Percentiles rank a stretch among this genome's conserved stretches.
Evolutionary conservation across 92 coral and sea anemone genomes (phyloP).

Genomic region (Pocillopora meandrina): DNA sequence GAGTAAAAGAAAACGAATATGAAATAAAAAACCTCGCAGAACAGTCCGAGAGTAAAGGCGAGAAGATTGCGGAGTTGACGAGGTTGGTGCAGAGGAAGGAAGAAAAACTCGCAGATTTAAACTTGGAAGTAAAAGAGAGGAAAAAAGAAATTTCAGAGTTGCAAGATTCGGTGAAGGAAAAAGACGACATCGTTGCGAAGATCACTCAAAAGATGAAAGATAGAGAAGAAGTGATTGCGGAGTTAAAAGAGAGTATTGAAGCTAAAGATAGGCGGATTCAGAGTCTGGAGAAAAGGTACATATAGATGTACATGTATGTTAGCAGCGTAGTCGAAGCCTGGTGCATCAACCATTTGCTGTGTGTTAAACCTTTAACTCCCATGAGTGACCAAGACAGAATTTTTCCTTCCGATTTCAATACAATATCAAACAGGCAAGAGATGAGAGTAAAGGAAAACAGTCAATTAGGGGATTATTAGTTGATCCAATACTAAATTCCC

Average conservation of each 20-base stretch:
- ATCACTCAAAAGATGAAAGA: conserved; percentile 45
- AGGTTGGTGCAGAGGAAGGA: conserved; percentile 44
- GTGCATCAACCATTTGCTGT: too few species aligned
- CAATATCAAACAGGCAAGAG: too few species aligned
- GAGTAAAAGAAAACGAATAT: conserved; percentile 54
- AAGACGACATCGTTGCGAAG: conserved; percentile 48
- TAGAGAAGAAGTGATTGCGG: conserved; percentile 46
- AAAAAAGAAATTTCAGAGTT: conserved; percentile 45
- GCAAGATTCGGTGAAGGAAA: conserved; percentile 42
- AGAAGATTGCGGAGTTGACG: conserved; percentile 48
- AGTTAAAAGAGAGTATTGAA: conserved; percentile 41
- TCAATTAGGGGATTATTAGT: too few species aligned
- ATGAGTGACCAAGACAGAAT: too few species aligned
- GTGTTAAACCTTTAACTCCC: too few species aligned
- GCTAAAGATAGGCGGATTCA: conserved; percentile 55
- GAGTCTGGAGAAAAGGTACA: conserved; percentile 59
- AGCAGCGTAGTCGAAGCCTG: too few species aligned
- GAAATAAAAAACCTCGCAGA: conserved; percentile 42
- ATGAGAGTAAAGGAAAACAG: too few species aligned
- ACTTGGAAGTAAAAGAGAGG: conserved; percentile 33
- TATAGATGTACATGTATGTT: too few species aligned
- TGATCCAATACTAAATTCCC: too few species aligned
- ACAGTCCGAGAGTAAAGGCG: conserved; percentile 44
- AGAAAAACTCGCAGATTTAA: conserved; percentile 55
- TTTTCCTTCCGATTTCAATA: too few species aligned